Base-by-base conservation (phyloP, 2,797 vertebrate species). In the Mus minutoides region DNA sequence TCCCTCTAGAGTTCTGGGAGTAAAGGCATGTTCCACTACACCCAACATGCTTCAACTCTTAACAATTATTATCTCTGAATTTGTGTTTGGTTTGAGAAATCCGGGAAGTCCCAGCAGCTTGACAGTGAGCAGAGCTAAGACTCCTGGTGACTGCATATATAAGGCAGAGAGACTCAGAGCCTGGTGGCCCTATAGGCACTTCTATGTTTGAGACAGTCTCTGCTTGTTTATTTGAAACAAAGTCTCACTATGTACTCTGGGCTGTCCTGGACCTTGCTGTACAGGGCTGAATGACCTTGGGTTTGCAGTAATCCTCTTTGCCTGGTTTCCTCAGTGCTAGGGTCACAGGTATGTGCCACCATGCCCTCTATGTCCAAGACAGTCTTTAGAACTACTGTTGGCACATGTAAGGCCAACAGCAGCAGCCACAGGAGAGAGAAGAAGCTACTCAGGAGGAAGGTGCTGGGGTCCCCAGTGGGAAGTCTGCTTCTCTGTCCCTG, bases 1-100 rank as follows among this genome's bases (percentile, higher is more conserved):
- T 54, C 31, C 60, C 14, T 49, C 88, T 12, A 5, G 75, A 67
- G 14, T 90, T 17, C 58, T 69, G n/a, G 60, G 17, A 54, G 9
- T 79, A 40, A 29, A 79, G 46, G 24, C 49, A 4, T 7, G 10
- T 22, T 11, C 76, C 16, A 67, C 34, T n/a, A 67, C 34, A 12
- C 46, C 10, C 49, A 67, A 7, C 76, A 21, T 12, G 67, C 26
- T 52, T 89, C 40, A 90, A 69, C 54, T 73, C 60, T 80, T 94
- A 67, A 40, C 54, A 91, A 58, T 60, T 78, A n/a, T 56, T 82
- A 56, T 71, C 73, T 96, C 71, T 60, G 40, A 92, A 79, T 10
- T 80, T 79, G 60, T 19, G 62, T 79, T 95, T 91, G 84, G 9
- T 43, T 62, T 67, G 64, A 67, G 62, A 86, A 92, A 49, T 75